Base-by-base conservation (phyloP, 2,113 vertebrate species). In the Spheniscus mendiculus region DNA sequence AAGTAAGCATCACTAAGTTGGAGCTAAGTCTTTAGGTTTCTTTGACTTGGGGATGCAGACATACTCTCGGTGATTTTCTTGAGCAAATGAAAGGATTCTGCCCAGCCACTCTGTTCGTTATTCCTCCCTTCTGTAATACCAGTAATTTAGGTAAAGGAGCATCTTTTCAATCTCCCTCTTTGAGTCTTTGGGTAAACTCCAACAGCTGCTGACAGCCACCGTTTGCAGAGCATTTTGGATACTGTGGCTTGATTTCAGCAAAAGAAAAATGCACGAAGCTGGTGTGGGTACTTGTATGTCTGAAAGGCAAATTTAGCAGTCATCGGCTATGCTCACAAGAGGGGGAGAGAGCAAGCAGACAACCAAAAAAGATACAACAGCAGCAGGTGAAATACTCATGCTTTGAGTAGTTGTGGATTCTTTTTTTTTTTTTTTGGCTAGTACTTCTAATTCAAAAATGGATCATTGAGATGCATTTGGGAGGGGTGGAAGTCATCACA, bases 1-100 rank as follows among this genome's bases (percentile, higher is more conserved):
- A 30, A 18, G 17, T 2, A 14, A 34, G 12, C 1, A 1, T 18
- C 32, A 3, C 27, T 5, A 5, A 7, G 13, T 6, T 40, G 61
- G 67, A 76, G 59, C 27, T 6, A 2, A 20, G 17, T 34, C 30
- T 23, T 53, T 2, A 12, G 36, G 12, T 61, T 29, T 29, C 27
- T 36, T 27, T 49, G 50, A 26, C 26, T 16, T 36, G 23, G 53
- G 45, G 71, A 6, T 42, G 58, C 50, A 53, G 29, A 32, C 9
- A 0, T 6, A 2, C 22, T 79, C 14, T 7, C 1, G 1, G 12
- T 20, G 14, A 13, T 32, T 55, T 59, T 25, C 52, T 61, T 32
- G 5, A 62, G 76, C 52, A 67, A 65, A 38, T 72, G 44, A 66
- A 61, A 77, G 40, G 34, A 8, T 20, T 45, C 26, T 65, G 18